Base-by-base conservation (phyloP, 2,797 vertebrate species). In the Lepilemur septentrionalis region DNA sequence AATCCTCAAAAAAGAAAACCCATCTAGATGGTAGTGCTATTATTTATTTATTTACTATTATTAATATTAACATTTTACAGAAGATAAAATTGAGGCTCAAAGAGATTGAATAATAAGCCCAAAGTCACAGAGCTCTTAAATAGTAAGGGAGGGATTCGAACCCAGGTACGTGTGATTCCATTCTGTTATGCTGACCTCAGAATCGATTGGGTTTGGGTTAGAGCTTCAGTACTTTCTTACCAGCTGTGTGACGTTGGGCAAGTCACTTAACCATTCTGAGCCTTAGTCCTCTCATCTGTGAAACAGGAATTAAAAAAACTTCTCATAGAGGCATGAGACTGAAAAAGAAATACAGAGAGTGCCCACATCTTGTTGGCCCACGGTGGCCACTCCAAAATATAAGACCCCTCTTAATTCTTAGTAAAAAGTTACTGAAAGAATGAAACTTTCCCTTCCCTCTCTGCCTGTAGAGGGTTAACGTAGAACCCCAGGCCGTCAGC, bases 401-500 rank as follows among this genome's bases (percentile, higher is more conserved):
- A 14, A 65, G 41, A 32, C 32, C 35, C 8, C 41, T 94, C 32
- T 38, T 50, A 67, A 88, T 14, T 43, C 69, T 28, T 73, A 70
- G 35, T 11, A 32, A 50, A n/a, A 75, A 76, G 8, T 5, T 28
- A 30, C 7, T 32, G 38, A 41, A 52, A 84, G 50, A 83, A 22
- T 41, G 32, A 73, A 59, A 41, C 28, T 48, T 76, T 88, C 14
- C 17, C 17, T 20, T 57, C 20, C 86, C 48, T 90, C 70, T 73
- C 84, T 65, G 96, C 32, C 38, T 81, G 38, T 86, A 79, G 95
- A 95, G 95, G 38, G 93, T 15, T 0, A 96, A 97, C 12, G 90
- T 14, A 97, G 95, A 94, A 81, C 65, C 59, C 0, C 1, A 32
- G 94, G 61, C 97, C 87, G 92, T 91, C 90, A 96, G 7, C 4